Conservation (phyloP, 1,140 invertebrate genomes). For the Panagrolaimus sp. region DNA sequence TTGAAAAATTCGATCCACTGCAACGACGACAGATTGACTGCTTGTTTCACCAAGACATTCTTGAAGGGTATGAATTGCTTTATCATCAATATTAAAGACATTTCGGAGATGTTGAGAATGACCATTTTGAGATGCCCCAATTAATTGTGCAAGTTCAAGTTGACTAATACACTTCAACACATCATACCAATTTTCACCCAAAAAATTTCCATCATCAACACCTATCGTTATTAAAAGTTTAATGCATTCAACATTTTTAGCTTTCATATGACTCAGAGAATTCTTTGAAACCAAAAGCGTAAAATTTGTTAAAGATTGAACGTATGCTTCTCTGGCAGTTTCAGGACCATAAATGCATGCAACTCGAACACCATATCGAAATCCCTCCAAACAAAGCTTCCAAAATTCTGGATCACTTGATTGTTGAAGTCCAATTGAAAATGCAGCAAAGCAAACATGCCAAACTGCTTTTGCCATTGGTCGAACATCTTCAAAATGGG, state of each 20-base stretch:
- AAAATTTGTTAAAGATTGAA: conserved; percentile 90
- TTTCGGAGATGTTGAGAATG: conserved; percentile 46
- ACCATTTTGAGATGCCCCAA: conserved; percentile 73
- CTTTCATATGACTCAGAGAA: conserved; percentile 95
- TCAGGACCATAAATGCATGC: conserved; percentile 85
- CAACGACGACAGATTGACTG: conserved; percentile 96
- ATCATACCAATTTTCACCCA: conserved; percentile 79
- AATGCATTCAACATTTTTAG: conserved; percentile 98
- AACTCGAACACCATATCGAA: conserved; percentile 91
- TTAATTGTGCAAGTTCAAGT: conserved; percentile 89
- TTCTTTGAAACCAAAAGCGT: conserved; percentile 90
- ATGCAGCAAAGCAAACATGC: conserved; percentile 95
- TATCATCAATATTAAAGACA: conserved; percentile 48
- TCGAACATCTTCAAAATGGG: conserved; percentile 91
- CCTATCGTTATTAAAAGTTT: conserved; percentile 96
- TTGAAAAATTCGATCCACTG: conserved; percentile 84
- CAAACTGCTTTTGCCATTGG: conserved; percentile 94
- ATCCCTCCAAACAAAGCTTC: conserved; percentile 83
- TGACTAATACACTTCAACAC: conserved; percentile 98
- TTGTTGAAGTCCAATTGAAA: conserved; percentile 92
- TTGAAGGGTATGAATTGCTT: conserved; percentile 72
- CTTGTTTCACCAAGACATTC: conserved; percentile 96
- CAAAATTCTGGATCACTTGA: conserved; percentile 86
- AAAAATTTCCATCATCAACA: conserved; percentile 91
- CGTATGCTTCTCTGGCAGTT: conserved; percentile 88